Percentiles rank a stretch among this genome's conserved stretches.
phyloP scores from a whole-genome alignment of 2,888 invertebrate species.

The Tetropium fuscum region DNA sequence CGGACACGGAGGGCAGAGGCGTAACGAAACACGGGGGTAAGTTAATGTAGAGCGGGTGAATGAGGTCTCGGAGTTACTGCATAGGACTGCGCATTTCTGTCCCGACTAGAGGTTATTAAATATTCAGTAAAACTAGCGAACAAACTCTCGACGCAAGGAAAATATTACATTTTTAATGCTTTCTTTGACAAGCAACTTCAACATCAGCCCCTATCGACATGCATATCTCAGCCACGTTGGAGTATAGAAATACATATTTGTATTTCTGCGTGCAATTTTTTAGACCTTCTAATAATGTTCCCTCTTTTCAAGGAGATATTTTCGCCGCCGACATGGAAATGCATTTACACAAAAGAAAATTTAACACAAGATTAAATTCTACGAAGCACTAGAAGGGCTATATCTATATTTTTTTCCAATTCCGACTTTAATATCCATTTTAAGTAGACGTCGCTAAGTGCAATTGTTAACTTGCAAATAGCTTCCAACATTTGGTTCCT shows the following conservation, averaged over 20 bases:
- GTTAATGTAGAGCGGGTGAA: slow-evolving; percentile 40
- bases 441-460: too few species aligned
- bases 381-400: too few species aligned
- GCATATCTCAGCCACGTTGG: slow-evolving; percentile 37
- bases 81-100: slow-evolving; percentile 42
- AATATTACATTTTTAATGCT: slow-evolving; percentile 56
- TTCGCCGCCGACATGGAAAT: too few species aligned
- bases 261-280: slow-evolving; percentile 20
- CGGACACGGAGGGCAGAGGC: slow-evolving; percentile 44
- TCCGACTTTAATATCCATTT: too few species aligned
- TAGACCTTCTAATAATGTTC: too few species aligned
- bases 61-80: slow-evolving; percentile 39
- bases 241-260: slow-evolving; percentile 13
- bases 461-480: too few species aligned
- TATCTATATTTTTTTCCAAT: too few species aligned
- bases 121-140: slow-evolving; percentile 52
- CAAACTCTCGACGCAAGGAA: slow-evolving; percentile 52
- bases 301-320: too few species aligned
- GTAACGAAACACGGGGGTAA: slow-evolving; percentile 40
- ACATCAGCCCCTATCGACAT: slow-evolving; percentile 47
- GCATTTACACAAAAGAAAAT: too few species aligned
- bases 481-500: too few species aligned
- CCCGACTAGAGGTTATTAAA: slow-evolving; percentile 48
- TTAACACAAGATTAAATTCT: too few species aligned
- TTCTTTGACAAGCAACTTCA: slow-evolving; percentile 53